Evolutionary conservation across 2,888 invertebrate genomes (phyloP).

Genomic region (Platycheirus albimanus): DNA sequence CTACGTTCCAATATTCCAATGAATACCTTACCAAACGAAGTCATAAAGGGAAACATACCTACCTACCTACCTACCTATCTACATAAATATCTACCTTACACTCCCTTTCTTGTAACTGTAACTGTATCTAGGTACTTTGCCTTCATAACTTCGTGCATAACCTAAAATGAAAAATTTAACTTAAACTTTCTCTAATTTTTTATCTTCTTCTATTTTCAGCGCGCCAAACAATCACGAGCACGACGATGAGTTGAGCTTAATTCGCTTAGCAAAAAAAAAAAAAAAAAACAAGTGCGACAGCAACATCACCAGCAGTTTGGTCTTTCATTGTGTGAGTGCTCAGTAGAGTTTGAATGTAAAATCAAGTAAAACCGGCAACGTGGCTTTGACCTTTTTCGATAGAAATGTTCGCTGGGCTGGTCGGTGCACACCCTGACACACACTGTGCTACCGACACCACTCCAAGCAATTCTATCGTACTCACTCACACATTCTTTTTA

Average conservation of each 20-base stretch:
- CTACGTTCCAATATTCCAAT: constrained; percentile 27
- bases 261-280: constrained; percentile 65
- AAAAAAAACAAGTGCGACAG: constrained; percentile 42
- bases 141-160: constrained; percentile 30
- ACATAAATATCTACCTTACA: neutral
- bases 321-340: constrained; percentile 34
- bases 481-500: neutral
- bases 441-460: neutral
- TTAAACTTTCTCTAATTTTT: constrained; percentile 64
- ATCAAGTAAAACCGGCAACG: constrained; percentile 53
- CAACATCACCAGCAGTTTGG: neutral
- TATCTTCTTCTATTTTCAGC: constrained; percentile 55
- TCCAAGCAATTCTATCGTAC: neutral
- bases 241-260: constrained; percentile 51
- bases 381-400: constrained; percentile 64
- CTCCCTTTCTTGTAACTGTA: neutral
- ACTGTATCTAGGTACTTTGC: neutral
- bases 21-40: neutral
- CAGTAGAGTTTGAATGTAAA: neutral
- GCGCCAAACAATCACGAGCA: constrained; percentile 16
- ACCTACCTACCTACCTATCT: constrained; percentile 14
- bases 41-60: no score
- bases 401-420: no score
- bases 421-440: no score
- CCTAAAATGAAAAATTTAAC: constrained; percentile 38